These are phyloP conservation scores for Holacanthus passer DNA, from an alignment of 2,113 vertebrate species.

Conservation along the genomic window DNA sequence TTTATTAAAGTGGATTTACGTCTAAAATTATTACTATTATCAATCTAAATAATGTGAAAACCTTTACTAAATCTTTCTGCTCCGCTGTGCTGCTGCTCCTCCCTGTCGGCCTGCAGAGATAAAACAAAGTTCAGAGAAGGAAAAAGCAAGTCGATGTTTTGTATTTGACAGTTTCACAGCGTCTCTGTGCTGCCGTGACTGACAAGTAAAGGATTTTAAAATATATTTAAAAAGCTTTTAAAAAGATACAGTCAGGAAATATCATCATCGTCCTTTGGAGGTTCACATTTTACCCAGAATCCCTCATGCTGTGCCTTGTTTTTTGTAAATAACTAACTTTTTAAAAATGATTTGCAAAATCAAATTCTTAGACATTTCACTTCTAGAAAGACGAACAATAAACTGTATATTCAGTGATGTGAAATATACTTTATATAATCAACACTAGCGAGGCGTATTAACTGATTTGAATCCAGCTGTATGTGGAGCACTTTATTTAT, in stretches of 20 bases:
- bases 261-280: neutral
- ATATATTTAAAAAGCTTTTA: neutral
- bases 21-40: too few species aligned
- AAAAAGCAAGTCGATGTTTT: neutral
- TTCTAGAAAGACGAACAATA: slow-evolving; percentile 58
- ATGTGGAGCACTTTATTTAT: slow-evolving; percentile 86
- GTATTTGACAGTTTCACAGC: neutral
- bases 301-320: slow-evolving; percentile 35
- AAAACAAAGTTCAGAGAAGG: neutral
- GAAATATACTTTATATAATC: slow-evolving; percentile 53
- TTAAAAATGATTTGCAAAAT: slow-evolving; percentile 55
- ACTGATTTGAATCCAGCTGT: slow-evolving; percentile 70
- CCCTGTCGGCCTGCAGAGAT: slow-evolving; percentile 14
- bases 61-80: neutral
- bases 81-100: neutral
- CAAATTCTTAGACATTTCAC: slow-evolving; percentile 66
- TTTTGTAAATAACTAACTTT: slow-evolving; percentile 76
- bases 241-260: neutral
- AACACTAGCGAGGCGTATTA: slow-evolving; percentile 60
- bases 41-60: too few species aligned
- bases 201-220: neutral
- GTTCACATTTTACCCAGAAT: slow-evolving; percentile 31
- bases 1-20: too few species aligned
- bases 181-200: neutral
- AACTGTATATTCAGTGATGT: slow-evolving; percentile 71